Percentiles rank a stretch among this genome's conserved stretches.
Evolutionary conservation across 1,140 invertebrate genomes (phyloP).

Genomic region (Holotrichia oblita): DNA sequence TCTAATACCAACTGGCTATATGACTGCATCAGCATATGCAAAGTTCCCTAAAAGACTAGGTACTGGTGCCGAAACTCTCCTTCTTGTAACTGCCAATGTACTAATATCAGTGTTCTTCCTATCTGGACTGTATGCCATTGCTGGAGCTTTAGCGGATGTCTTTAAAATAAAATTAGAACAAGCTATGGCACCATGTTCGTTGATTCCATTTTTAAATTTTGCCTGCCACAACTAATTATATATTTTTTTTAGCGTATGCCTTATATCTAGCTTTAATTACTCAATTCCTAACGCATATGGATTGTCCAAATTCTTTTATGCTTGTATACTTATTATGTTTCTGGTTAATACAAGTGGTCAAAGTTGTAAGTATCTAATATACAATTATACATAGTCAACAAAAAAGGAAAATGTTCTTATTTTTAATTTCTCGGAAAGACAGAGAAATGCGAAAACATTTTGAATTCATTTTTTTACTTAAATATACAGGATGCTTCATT

Average conservation of each 20-base stretch:
- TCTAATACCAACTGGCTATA: constrained; percentile 43
- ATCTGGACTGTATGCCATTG: constrained; percentile 42
- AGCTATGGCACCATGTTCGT: constrained; percentile 17
- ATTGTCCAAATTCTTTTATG: constrained; percentile 44
- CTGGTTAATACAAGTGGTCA: constrained; percentile 43
- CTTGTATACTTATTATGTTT: constrained; percentile 36
- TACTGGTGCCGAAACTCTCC: constrained; percentile 40
- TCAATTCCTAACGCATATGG: constrained; percentile 43
- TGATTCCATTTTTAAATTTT: constrained; percentile 36
- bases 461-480: no score
- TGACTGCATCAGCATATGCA: constrained; percentile 45
- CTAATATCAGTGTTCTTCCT: constrained; percentile 41
- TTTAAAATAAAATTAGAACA: constrained; percentile 19
- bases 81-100: constrained; percentile 41
- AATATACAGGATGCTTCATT: no score
- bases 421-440: no score
- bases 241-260: constrained; percentile 39
- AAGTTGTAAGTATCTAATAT: constrained; percentile 37
- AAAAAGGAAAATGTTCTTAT: no score
- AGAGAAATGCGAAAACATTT: no score
- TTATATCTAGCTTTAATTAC: constrained; percentile 42
- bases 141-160: constrained; percentile 38
- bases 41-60: constrained; percentile 42
- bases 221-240: not conserved
- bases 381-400: no score